Percentiles rank a stretch among this genome's conserved stretches.
Evolutionary conservation across 1,140 invertebrate species (phyloP).

Genomic region (Sarcophaga peregrina): DNA sequence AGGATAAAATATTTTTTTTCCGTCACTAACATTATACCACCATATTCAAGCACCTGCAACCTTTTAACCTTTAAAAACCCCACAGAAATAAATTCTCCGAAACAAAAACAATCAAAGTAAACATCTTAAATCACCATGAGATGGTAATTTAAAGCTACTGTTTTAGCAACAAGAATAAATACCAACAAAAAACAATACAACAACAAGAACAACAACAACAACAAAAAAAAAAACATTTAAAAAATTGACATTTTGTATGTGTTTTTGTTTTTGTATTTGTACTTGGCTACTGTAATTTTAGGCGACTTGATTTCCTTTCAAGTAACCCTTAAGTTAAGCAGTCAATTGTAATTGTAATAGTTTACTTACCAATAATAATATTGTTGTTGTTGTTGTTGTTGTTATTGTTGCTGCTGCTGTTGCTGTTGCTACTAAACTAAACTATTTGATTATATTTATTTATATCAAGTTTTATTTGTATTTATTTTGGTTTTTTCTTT

Average conservation of each 20-base stretch:
- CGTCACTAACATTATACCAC: too few species aligned
- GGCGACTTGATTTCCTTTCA: not conserved
- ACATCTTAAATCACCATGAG: not conserved
- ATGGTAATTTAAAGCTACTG: conserved; percentile 1
- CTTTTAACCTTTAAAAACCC: too few species aligned
- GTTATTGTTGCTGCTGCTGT: not conserved
- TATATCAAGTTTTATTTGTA: too few species aligned
- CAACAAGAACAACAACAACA: not conserved
- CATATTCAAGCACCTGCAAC: too few species aligned
- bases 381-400: conserved; percentile 32
- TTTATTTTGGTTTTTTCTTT: too few species aligned
- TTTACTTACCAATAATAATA: not conserved
- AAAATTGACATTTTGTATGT: conserved; percentile 1
- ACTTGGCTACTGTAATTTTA: conserved; percentile 3
- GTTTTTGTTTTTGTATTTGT: too few species aligned
- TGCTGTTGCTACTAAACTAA: not conserved
- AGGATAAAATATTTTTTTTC: too few species aligned
- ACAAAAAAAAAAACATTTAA: not conserved
- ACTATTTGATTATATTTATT: too few species aligned
- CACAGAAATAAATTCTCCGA: too few species aligned
- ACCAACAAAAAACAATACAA: not conserved
- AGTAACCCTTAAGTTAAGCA: not conserved
- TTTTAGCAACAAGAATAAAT: not conserved
- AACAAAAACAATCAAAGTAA: not conserved
- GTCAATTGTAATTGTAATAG: not conserved